Conservation (phyloP, 2,797 vertebrate genomes). For the Pseudochirops cupreus region DNA sequence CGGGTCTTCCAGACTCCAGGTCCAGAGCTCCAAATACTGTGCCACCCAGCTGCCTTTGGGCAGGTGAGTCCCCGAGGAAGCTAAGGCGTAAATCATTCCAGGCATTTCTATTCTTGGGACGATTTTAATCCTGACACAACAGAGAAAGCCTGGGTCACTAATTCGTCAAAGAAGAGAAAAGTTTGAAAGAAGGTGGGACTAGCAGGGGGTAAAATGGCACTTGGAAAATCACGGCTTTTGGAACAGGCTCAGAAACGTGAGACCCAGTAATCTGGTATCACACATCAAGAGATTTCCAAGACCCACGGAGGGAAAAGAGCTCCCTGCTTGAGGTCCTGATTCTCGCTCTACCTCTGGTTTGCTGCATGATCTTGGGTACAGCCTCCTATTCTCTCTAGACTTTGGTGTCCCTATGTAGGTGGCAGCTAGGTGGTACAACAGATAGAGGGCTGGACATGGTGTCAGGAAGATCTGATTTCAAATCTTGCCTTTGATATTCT, state of each 20-base stretch:
- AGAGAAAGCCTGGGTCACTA: background rate
- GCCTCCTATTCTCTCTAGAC: background rate
- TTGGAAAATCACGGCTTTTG: background rate
- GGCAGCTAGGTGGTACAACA: background rate
- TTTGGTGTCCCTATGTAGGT: background rate
- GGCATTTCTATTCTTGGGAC: slow-evolving; percentile 38
- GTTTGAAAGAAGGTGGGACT: background rate
- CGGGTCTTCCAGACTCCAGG: background rate
- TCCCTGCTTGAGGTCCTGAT: background rate
- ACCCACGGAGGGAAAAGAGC: background rate
- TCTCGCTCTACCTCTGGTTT: background rate
- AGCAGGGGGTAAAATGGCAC: background rate
- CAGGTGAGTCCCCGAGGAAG: background rate
- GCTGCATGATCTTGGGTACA: background rate
- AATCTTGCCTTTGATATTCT: background rate
- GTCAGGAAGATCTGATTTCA: background rate
- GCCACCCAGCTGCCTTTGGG: background rate
- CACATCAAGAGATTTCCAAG: background rate
- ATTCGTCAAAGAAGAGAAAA: background rate
- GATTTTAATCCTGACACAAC: background rate
- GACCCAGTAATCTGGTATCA: background rate
- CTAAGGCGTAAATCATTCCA: background rate
- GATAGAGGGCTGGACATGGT: background rate
- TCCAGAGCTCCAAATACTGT: background rate
- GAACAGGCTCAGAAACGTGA: slow-evolving; percentile 15